phyloP scores from a whole-genome alignment of 2,113 vertebrate species.

The Parus major region DNA sequence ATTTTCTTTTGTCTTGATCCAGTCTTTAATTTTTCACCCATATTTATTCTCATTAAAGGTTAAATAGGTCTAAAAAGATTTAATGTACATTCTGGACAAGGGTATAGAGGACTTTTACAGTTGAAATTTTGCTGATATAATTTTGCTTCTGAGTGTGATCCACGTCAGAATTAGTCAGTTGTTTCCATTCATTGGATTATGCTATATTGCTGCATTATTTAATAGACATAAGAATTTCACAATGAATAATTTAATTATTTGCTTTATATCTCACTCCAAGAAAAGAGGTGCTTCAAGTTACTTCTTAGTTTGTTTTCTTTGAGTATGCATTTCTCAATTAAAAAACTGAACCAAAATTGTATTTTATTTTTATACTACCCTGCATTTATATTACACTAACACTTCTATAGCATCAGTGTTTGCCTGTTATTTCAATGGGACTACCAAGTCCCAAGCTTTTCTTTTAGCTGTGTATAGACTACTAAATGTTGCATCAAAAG shows the following conservation, averaged over 20 bases:
- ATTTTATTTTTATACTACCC: not conserved
- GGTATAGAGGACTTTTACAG: not conserved
- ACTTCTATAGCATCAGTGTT: not conserved
- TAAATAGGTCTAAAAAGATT: not conserved
- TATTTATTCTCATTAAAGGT: not conserved
- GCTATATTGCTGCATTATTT: not conserved
- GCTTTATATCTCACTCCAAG: not conserved
- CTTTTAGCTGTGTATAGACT: not conserved
- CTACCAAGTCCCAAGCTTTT: not conserved
- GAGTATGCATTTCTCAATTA: not conserved
- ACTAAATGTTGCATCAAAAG: not conserved
- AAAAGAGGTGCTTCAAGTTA: not conserved
- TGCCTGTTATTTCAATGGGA: not conserved
- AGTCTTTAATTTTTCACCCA: not conserved
- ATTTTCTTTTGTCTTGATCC: not conserved
- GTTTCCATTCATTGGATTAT: not conserved
- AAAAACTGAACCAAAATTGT: fast-evolving
- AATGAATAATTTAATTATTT: constrained; percentile 27
- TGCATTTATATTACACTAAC: not conserved
- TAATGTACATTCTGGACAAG: not conserved
- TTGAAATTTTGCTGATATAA: not conserved
- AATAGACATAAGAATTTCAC: not conserved
- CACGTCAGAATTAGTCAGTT: not conserved
- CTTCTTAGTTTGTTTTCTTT: not conserved
- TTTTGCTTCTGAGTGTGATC: not conserved